These are phyloP conservation scores for Xyrichtys novacula DNA, from an alignment of 2,797 vertebrate species.

Conservation along the genomic window DNA sequence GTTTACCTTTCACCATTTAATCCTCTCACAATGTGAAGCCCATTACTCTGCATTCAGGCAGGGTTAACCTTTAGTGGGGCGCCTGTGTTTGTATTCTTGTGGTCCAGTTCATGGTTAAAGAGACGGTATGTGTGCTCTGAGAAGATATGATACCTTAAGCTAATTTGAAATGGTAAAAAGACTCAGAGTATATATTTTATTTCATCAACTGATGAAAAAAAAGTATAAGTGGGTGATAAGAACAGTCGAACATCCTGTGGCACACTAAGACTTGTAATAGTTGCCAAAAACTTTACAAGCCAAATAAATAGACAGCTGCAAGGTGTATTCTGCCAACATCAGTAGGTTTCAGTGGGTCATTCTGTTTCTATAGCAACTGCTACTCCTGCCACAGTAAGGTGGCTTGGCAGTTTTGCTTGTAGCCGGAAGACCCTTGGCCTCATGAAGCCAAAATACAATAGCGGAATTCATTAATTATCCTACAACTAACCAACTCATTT, in stretches of 20 bases:
- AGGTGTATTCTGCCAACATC: background rate
- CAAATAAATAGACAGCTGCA: background rate
- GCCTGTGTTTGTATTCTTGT: constrained; percentile 10
- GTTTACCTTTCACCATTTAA: constrained; percentile 67
- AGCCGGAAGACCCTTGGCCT: background rate
- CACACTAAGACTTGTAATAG: background rate
- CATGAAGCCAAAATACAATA: background rate
- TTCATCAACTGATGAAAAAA: background rate
- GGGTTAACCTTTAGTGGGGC: constrained; percentile 24
- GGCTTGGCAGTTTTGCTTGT: no score
- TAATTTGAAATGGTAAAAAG: background rate
- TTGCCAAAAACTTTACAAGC: background rate
- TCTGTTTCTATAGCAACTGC: no score
- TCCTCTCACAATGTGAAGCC: constrained; percentile 46
- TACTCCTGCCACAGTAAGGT: no score
- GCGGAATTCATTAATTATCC: background rate
- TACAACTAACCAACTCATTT: background rate
- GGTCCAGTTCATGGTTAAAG: background rate
- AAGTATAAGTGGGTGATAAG: background rate
- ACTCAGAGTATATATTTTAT: background rate
- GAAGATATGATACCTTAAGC: background rate
- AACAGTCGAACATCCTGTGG: background rate
- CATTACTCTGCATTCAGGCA: constrained; percentile 25
- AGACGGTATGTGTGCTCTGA: background rate
- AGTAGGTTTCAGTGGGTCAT: background rate